These are phyloP conservation scores for Ispidina picta DNA, from an alignment of 2,797 vertebrate species.

Conservation along the genomic window DNA sequence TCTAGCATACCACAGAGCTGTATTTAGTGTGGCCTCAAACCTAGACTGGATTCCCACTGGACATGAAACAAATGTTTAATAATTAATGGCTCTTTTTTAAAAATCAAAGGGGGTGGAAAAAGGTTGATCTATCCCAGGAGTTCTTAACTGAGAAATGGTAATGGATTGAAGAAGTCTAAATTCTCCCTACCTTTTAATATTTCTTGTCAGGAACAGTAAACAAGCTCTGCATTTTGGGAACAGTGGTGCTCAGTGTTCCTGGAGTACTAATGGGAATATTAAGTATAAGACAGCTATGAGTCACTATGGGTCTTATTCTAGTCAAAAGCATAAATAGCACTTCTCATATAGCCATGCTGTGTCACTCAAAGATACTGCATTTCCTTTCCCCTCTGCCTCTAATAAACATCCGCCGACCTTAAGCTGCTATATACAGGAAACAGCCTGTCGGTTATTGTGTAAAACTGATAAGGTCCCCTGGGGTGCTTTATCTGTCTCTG, in stretches of 20 bases:
- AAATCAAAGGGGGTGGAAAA: constrained; percentile 51
- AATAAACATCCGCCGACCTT: constrained; percentile 70
- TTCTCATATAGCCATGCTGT: constrained; percentile 62
- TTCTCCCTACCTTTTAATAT: constrained; percentile 8
- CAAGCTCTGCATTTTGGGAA: neutral
- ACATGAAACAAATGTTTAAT: constrained; percentile 45
- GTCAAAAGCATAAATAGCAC: constrained; percentile 62
- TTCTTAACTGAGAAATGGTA: constrained; percentile 20
- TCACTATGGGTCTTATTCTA: constrained; percentile 50
- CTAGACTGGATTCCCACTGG: constrained; percentile 54
- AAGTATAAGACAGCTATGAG: constrained; percentile 41
- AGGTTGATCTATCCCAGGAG: constrained; percentile 33
- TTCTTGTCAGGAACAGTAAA: constrained; percentile 20
- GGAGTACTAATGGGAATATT: constrained; percentile 44
- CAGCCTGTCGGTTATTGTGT: constrained; percentile 72
- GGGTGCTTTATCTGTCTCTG: constrained; percentile 63
- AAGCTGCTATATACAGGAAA: constrained; percentile 67
- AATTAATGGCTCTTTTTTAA: constrained; percentile 57
- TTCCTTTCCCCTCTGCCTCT: constrained; percentile 67
- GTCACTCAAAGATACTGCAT: constrained; percentile 69
- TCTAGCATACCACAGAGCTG: constrained; percentile 43
- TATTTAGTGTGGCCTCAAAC: constrained; percentile 60
- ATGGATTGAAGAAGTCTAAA: neutral
- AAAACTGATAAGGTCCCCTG: constrained; percentile 66
- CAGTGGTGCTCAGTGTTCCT: neutral